Conservation (phyloP, 2,888 invertebrate genomes). For the Zygogramma bicolorata region DNA sequence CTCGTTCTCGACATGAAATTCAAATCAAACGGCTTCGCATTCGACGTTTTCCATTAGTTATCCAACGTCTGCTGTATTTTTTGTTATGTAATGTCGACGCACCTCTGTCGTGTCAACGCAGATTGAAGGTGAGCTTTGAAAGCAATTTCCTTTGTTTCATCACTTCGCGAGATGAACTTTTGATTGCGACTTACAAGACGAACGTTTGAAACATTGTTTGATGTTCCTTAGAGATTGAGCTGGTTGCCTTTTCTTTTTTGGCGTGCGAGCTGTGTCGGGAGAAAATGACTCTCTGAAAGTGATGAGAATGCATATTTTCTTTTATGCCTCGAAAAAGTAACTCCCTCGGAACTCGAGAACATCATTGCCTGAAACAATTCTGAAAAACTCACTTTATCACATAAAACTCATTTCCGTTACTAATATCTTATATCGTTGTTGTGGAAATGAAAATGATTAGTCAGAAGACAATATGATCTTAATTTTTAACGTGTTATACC, state of each 20-base stretch:
- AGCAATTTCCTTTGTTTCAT: conserved; percentile 14
- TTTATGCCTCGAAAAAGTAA: no score
- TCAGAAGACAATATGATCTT: no score
- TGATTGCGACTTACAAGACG: not conserved
- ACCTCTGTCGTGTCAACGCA: not conserved
- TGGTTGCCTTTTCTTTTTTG: not conserved
- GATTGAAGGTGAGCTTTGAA: conserved; percentile 12
- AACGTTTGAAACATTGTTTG: not conserved
- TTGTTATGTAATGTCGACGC: conserved; percentile 18
- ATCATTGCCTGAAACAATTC: no score
- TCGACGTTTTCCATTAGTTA: conserved; percentile 2
- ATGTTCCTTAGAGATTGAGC: not conserved
- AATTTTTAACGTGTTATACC: no score
- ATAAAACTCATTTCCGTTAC: no score
- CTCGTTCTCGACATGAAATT: not conserved
- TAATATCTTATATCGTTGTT: no score
- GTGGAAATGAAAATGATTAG: no score
- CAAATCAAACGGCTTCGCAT: not conserved
- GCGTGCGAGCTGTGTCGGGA: not conserved
- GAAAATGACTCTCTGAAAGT: no score
- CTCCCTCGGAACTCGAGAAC: no score
- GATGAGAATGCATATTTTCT: no score
- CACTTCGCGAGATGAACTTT: conserved; percentile 19
- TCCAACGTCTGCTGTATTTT: conserved; percentile 9
- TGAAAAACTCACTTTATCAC: no score